A percentile compares a stretch with the other conserved stretches of the same genome.
Conservation (phyloP, 30 jellyfish, hydroid and myxozoan genomes). For the Nemopilema nomurai region DNA sequence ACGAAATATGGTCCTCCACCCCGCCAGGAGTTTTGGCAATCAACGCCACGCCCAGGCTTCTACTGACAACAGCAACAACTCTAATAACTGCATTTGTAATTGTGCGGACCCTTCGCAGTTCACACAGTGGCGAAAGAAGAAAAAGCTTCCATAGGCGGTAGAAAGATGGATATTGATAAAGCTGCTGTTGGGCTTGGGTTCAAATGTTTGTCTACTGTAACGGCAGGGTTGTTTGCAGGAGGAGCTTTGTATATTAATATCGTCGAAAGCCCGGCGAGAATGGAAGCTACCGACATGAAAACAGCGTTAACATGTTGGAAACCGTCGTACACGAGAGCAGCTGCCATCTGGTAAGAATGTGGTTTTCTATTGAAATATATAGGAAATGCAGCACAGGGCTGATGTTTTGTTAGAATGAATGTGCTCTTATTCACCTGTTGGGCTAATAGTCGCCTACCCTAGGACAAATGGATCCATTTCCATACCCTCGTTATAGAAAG, state of each 20-base stretch:
- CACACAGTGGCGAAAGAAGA: no score
- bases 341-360: conserved; percentile 29
- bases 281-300: conserved; percentile 80
- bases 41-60: neutral
- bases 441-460: no score
- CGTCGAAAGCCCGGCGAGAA: conserved; percentile 95
- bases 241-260: conserved; percentile 81
- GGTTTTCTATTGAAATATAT: no score
- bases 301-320: conserved; percentile 88
- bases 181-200: conserved; percentile 57
- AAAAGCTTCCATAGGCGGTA: neutral
- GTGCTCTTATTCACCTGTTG: no score
- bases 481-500: no score
- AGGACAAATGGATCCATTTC: no score
- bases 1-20: no score
- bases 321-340: conserved; percentile 88
- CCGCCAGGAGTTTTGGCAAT: no score
- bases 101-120: no score
- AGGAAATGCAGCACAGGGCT: no score
- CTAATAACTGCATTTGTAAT: no score
- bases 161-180: conserved; percentile 58
- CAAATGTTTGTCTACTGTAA: conserved; percentile 64
- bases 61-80: neutral
- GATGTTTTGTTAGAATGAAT: no score
- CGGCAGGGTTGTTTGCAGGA: conserved; percentile 91